Percentiles rank a stretch among this genome's conserved stretches.
phyloP scores from a whole-genome alignment of 2,888 invertebrate genomes.

The Pasiphila rectangulata region DNA sequence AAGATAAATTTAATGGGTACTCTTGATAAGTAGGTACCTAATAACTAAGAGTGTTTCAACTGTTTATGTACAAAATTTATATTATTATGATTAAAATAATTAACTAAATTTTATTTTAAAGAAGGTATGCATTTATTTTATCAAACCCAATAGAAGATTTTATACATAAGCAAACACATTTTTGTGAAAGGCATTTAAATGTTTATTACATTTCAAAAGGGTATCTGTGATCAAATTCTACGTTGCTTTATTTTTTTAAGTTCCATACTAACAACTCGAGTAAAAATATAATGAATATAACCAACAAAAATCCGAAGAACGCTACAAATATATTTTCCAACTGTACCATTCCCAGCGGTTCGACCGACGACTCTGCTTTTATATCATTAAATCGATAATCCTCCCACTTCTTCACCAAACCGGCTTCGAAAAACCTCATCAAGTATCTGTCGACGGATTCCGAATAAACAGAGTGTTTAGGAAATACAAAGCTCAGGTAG shows the following conservation, averaged over 20 bases:
- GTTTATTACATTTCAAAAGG: too few species aligned
- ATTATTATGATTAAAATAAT: too few species aligned
- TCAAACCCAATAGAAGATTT: too few species aligned
- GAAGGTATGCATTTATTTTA: too few species aligned
- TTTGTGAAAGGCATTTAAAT: too few species aligned
- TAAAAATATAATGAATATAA: slow-evolving; percentile 48
- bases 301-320: slow-evolving; percentile 41
- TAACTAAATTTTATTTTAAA: too few species aligned
- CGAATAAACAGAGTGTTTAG: slow-evolving; percentile 59
- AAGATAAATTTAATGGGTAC: too few species aligned
- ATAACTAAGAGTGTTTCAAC: too few species aligned
- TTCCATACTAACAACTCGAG: slow-evolving; percentile 47
- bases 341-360: slow-evolving; percentile 54
- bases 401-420: slow-evolving; percentile 70
- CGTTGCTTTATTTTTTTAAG: slow-evolving; percentile 11
- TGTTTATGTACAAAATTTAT: too few species aligned
- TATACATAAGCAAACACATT: too few species aligned
- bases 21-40: too few species aligned
- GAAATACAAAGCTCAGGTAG: slow-evolving; percentile 58
- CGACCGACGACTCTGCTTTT: slow-evolving; percentile 57
- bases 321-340: slow-evolving; percentile 56
- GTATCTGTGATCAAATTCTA: too few species aligned
- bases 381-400: slow-evolving; percentile 59
- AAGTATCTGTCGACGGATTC: slow-evolving; percentile 53
- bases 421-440: slow-evolving; percentile 59